Conservation (phyloP, 2,888 invertebrate species). For the Monopis laevigella region DNA sequence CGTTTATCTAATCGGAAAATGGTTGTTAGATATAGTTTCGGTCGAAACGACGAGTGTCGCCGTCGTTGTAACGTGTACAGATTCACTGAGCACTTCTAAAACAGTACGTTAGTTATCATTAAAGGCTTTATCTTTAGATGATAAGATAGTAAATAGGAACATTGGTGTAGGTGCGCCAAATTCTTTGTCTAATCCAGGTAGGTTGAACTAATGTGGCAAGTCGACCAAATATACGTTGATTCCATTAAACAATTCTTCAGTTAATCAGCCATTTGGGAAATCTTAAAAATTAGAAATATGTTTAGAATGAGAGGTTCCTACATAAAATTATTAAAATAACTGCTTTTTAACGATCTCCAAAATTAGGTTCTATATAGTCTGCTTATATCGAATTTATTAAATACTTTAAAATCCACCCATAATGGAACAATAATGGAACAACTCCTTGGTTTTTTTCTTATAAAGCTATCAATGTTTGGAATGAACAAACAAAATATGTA, state of each 20-base stretch:
- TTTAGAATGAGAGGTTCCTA: too few species aligned
- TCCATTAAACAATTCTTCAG: too few species aligned
- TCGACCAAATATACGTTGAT: not conserved
- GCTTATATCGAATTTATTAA: too few species aligned
- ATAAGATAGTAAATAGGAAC: constrained; percentile 63
- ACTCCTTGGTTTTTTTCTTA: too few species aligned
- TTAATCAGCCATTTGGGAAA: not conserved
- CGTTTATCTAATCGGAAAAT: constrained; percentile 1
- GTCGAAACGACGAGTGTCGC: constrained; percentile 40
- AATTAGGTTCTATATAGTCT: too few species aligned
- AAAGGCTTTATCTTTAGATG: constrained; percentile 47
- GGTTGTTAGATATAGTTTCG: constrained; percentile 26
- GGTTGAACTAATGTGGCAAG: not conserved
- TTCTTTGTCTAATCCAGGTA: constrained; percentile 55
- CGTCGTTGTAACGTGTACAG: constrained; percentile 19
- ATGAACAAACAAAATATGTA: too few species aligned
- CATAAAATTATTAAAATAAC: too few species aligned
- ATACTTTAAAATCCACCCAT: too few species aligned
- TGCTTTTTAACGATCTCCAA: too few species aligned
- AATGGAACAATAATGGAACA: too few species aligned
- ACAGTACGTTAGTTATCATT: constrained; percentile 10
- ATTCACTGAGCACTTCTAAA: not conserved
- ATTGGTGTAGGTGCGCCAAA: constrained; percentile 58
- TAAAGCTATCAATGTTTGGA: too few species aligned
- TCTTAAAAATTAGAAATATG: too few species aligned